phyloP scores from a whole-genome alignment of 2,113 vertebrate genomes.

The Hemiprocne comata region DNA sequence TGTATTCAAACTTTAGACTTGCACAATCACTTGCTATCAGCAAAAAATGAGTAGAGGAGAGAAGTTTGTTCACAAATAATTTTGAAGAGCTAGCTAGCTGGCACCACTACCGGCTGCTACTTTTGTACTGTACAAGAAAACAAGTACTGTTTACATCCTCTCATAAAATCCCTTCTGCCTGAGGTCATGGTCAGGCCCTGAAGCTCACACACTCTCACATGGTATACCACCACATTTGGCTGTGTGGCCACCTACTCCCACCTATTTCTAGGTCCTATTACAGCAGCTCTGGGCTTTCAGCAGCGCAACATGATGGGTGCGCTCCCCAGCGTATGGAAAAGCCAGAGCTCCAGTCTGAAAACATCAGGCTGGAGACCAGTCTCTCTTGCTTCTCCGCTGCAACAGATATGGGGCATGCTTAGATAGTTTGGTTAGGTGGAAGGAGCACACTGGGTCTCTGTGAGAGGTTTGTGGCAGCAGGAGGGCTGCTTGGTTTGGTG shows the following conservation, averaged over 20 bases:
- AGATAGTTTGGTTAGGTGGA: background rate
- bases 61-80: background rate
- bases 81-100: background rate
- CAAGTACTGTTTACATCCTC: background rate
- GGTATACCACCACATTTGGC: background rate
- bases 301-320: fast-evolving
- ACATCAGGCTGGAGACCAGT: background rate
- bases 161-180: background rate
- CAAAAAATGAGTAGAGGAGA: background rate
- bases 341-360: background rate
- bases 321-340: fast-evolving
- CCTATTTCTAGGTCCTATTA: background rate
- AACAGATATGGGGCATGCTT: background rate
- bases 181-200: background rate
- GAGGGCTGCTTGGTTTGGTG: background rate
- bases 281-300: background rate
- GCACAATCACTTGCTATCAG: background rate
- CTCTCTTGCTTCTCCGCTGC: background rate
- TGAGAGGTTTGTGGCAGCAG: background rate
- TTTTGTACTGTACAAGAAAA: background rate
- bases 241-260: background rate
- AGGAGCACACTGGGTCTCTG: background rate
- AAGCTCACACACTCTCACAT: background rate
- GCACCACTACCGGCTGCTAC: background rate
- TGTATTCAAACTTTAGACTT: background rate